Evolutionary conservation across 2,888 invertebrate species (phyloP).

Genomic region (Papilio demoleus): DNA sequence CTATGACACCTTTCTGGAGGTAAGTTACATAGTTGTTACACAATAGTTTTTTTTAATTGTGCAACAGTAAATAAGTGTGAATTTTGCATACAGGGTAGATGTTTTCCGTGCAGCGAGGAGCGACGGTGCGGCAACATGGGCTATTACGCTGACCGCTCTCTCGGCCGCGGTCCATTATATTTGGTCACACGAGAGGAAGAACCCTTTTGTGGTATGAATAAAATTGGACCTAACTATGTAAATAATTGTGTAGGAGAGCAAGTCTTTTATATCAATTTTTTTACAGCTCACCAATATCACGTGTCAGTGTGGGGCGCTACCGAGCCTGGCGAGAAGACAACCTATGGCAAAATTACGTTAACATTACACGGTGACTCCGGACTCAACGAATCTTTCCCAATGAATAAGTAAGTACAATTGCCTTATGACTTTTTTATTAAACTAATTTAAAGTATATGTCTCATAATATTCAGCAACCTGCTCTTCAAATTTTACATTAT

Average conservation of each 20-base stretch:
- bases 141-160: constrained; percentile 93
- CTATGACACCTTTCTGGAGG: constrained; percentile 91
- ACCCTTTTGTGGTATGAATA: constrained; percentile 91
- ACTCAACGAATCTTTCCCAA: constrained; percentile 94
- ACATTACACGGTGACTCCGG: constrained; percentile 91
- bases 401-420: constrained; percentile 87
- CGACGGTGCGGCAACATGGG: constrained; percentile 95
- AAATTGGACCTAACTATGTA: not conserved
- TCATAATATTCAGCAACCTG: too few species aligned
- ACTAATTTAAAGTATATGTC: too few species aligned
- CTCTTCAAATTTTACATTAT: too few species aligned
- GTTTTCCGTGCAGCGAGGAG: constrained; percentile 79
- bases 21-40: constrained; percentile 42
- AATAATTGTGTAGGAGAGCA: not conserved
- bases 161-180: constrained; percentile 93
- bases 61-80: not conserved
- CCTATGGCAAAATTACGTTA: constrained; percentile 91
- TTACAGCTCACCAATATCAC: constrained; percentile 92
- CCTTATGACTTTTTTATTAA: not conserved
- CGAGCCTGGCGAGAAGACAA: constrained; percentile 79
- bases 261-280: not conserved
- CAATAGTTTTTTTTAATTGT: constrained; percentile 4
- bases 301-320: constrained; percentile 90
- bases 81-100: constrained; percentile 65
- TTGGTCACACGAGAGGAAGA: constrained; percentile 94